These are phyloP conservation scores for Eulemur mongoz DNA, from an alignment of 2,797 vertebrate genomes.

Conservation along the genomic window DNA sequence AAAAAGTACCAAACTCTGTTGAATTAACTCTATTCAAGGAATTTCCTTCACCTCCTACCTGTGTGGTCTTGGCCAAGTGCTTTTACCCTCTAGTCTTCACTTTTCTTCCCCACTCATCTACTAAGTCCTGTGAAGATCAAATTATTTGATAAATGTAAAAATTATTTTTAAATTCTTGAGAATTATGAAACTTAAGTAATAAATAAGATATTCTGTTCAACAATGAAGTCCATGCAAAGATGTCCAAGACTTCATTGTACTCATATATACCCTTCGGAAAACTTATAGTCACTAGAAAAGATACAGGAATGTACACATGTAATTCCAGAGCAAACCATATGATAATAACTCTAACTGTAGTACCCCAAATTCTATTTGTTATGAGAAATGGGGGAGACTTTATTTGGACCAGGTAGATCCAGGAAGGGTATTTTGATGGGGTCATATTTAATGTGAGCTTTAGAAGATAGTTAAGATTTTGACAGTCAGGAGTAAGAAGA, in stretches of 20 bases:
- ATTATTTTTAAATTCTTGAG: not conserved
- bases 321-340: not conserved
- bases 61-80: not conserved
- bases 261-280: not conserved
- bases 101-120: not conserved
- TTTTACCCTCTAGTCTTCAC: not conserved
- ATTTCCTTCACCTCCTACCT: slow-evolving; percentile 13
- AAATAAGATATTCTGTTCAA: not conserved
- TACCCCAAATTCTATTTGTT: not conserved
- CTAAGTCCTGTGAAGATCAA: not conserved
- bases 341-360: not conserved
- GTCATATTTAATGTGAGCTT: slow-evolving; percentile 15
- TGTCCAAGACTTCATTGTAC: not conserved
- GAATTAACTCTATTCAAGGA: not conserved
- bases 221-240: not conserved
- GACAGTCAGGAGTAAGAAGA: not conserved
- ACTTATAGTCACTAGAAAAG: not conserved
- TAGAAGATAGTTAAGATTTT: slow-evolving; percentile 35
- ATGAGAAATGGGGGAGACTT: not conserved
- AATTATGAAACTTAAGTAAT: slow-evolving; percentile 30
- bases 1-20: not conserved
- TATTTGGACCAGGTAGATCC: not conserved
- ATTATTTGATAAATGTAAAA: slow-evolving; percentile 12
- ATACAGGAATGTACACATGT: not conserved
- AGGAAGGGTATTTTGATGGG: slow-evolving; percentile 4